Base-by-base conservation (phyloP, 1,140 invertebrate genomes). In the Drepana arcuata region DNA sequence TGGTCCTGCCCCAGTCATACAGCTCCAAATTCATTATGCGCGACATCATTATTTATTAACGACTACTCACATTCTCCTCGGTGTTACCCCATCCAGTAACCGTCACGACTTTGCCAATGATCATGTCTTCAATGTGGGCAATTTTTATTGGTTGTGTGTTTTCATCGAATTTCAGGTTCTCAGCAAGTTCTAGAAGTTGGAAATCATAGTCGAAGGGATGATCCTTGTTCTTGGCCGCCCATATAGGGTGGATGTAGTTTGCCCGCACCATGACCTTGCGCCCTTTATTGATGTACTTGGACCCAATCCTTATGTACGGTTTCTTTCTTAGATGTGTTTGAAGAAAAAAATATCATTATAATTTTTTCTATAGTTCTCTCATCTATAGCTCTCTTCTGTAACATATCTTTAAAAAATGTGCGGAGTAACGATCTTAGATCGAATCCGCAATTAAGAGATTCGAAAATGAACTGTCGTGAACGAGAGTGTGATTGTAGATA, bases 81-180 rank as follows among this genome's bases (percentile, higher is more conserved):
- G 69, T 78, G 34, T 80, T 80, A 0, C 77, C 77, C 77, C 77
- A 81, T 7, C 77, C 77, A 29, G 73, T 74, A 0, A 81, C 73
- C 0, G 73, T 73, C 1, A 81, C 31, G 0, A 75, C 51, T 37
- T 78, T 81, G 0, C 72, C 70, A 18, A 79, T 58, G 1, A 69
- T 53, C 73, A 81, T 79, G 28, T 81, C 73, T 23, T 77, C 64
- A 0, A 73, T 66, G 35, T 60, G 63, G 1, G 59, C 77, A 14
- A 81, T 41, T 31, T 77, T 79, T 0, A 81, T 37, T 1, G 77
- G 66, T 21, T 74, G 72, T 1, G 74, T 34, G 2, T 71, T 69
- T 3, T 67, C 61, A 28, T 68, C 58, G 16, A 62, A 73, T 12
- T 59, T 62, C 37, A 81, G 41, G 3, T 38, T 23, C 26, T 75